Percentiles rank a stretch among this genome's conserved stretches.
phyloP scores from a whole-genome alignment of 1,140 invertebrate species.

The Sycophaga agraensis region DNA sequence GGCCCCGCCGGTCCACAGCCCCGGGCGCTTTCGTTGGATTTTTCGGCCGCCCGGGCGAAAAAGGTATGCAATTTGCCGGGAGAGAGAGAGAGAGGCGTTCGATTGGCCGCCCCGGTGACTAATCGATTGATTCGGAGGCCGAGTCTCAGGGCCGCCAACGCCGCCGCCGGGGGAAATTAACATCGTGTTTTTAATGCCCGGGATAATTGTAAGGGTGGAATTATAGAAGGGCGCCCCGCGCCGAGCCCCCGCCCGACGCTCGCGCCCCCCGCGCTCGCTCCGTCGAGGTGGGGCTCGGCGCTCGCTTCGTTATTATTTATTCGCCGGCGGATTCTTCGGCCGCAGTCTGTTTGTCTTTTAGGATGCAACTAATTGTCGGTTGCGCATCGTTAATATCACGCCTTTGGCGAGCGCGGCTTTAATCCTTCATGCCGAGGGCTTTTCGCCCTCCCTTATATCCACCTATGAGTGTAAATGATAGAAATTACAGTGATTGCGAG shows the following conservation, averaged over 20 bases:
- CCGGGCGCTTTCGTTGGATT: constrained; percentile 1
- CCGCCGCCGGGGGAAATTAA: constrained; percentile 49
- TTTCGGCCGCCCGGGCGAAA: no score
- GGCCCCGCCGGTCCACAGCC: neutral
- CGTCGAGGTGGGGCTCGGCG: no score
- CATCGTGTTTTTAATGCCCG: constrained; percentile 57
- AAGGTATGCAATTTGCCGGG: no score
- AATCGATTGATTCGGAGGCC: constrained; percentile 57
- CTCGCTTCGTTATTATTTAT: constrained; percentile 13
- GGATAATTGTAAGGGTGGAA: constrained; percentile 58
- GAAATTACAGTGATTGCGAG: no score
- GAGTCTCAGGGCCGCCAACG: constrained; percentile 34
- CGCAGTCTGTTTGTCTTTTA: no score
- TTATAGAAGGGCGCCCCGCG: constrained; percentile 46
- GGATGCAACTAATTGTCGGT: no score
- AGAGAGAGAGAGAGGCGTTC: no score
- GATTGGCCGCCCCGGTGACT: constrained; percentile 45
- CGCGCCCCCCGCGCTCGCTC: constrained; percentile 1
- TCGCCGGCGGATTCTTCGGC: neutral
- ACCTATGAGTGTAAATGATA: no score
- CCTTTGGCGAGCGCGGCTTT: no score
- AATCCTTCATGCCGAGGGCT: no score
- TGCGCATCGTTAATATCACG: no score
- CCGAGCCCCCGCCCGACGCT: neutral
- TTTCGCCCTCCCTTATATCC: no score